Evolutionary conservation across 1,140 invertebrate species (phyloP).

Genomic region (Harpegnathos saltator): DNA sequence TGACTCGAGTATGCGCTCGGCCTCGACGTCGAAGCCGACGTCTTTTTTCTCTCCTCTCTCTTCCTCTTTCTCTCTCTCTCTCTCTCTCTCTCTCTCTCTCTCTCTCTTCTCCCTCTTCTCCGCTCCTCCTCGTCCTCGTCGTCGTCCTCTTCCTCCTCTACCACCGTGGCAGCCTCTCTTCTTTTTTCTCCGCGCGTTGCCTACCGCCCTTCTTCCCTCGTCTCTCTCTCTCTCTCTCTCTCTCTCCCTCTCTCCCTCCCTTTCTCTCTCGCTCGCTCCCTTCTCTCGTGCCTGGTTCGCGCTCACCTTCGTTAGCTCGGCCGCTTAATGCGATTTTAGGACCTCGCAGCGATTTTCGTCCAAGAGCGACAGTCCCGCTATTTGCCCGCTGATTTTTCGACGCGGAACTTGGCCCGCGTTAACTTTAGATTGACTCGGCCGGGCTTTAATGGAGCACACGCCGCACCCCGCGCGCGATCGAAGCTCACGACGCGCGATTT

Average conservation of each 20-base stretch:
- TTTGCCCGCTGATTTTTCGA: conserved; percentile 32
- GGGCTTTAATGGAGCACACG: background rate
- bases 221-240: conserved; percentile 15
- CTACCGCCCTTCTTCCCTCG: background rate
- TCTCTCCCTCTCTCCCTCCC: conserved; percentile 22
- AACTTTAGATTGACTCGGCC: background rate
- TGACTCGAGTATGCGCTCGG: conserved; percentile 62
- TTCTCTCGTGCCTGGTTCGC: conserved; percentile 61
- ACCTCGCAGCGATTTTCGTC: conserved; percentile 66
- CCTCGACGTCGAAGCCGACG: conserved; percentile 59
- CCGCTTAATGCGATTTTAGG: conserved; percentile 70
- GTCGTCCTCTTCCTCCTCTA: background rate
- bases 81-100: background rate
- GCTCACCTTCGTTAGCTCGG: conserved; percentile 70
- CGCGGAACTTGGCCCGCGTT: background rate
- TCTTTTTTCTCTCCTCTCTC: conserved; percentile 41
- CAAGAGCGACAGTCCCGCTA: conserved; percentile 31
- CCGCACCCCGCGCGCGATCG: too few relatives aligned
- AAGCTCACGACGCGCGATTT: too few relatives aligned
- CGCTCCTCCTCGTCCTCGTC: conserved; percentile 10
- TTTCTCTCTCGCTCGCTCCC: conserved; percentile 8
- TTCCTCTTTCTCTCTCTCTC: conserved; percentile 23
- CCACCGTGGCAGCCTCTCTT: background rate
- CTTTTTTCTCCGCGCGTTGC: conserved; percentile 25
- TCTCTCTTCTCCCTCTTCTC: background rate